Evolutionary conservation across 1,140 invertebrate species (phyloP), one percentile per base, ranked within the genome.

Genomic region (Geopemphigus sp.): DNA sequence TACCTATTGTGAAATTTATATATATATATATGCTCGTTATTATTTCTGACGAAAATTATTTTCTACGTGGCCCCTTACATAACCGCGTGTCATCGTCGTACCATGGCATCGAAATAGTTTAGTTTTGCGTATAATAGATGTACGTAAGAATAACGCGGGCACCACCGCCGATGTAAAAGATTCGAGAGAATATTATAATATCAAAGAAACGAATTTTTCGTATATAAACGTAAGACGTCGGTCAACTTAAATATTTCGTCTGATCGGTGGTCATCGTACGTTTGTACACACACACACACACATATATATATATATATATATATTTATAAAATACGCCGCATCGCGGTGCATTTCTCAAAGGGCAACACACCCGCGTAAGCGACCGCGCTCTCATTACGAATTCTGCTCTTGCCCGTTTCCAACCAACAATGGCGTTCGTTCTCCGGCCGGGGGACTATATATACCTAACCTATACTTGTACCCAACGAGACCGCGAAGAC

Each of bases 391-490:
- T 78, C 74, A 78, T 78, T 78, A 78, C 22, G 56, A 78, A 78
- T 78, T 78, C 74, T 78, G 74, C 74, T 78, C 74, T 78, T 59
- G 74, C 74, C 74, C 74, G 56, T 78, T 63, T 59, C 39, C 45
- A 17, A 61, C 74, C 74, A 78, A 78, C 74, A 78, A 78, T 78
- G 74, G 32, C 32, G 74, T 78, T 59, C 57, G 61, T 78, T 78
- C 74, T 19, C 74, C 72, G 11, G 57, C 74, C 72, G 12, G 57
- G 12, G 57, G 57, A 78, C 32, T 39, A 39, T 39, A 39, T 39
- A 39, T 39, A 39, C 32, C 32, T 39, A 39, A n/a, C n/a, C n/a
- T 39, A 39, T 8, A 8, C 74, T 50, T 61, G 74, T 78, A 63
- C 74, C 32, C 32, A 39, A 39, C 32, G 32, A 39, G 45, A 61